Percentiles rank a stretch among this genome's conserved stretches.
These are phyloP conservation scores for Halcyon chelicuti DNA, from an alignment of 2,797 vertebrate genomes.

Conservation along the genomic window DNA sequence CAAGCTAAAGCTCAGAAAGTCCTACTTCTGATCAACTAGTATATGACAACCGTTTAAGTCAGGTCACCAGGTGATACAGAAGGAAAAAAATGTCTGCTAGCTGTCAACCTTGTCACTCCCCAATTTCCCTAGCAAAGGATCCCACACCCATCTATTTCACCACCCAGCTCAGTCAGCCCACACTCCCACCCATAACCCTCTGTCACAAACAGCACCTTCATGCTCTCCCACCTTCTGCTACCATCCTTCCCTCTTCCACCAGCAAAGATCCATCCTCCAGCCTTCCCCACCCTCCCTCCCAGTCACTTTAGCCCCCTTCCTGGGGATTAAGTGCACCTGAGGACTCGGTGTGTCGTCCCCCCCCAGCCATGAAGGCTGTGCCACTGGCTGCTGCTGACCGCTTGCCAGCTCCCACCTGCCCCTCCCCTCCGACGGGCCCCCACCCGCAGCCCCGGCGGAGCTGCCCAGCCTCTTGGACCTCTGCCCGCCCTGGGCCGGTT, in stretches of 20 bases:
- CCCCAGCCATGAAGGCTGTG: background rate
- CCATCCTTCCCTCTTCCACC: background rate
- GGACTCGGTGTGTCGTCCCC: accelerated
- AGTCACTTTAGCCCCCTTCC: background rate
- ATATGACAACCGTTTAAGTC: background rate
- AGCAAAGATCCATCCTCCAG: background rate
- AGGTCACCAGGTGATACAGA: background rate
- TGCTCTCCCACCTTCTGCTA: background rate
- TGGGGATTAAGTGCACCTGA: background rate
- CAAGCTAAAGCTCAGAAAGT: background rate
- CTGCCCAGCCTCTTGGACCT: no score
- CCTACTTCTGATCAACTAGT: background rate
- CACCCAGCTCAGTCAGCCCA: background rate
- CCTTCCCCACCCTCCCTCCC: background rate
- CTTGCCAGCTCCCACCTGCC: background rate
- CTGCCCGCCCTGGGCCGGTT: background rate
- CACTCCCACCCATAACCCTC: accelerated
- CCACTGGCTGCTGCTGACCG: background rate
- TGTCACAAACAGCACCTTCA: background rate
- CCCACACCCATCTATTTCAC: no score
- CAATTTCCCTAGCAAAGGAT: background rate
- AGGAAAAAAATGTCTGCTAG: accelerated
- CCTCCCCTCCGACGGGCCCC: background rate
- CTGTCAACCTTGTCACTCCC: no score
- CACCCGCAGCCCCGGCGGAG: background rate